Conservation (phyloP, 2,113 vertebrate genomes). For the Glaucidium brasilianum region DNA sequence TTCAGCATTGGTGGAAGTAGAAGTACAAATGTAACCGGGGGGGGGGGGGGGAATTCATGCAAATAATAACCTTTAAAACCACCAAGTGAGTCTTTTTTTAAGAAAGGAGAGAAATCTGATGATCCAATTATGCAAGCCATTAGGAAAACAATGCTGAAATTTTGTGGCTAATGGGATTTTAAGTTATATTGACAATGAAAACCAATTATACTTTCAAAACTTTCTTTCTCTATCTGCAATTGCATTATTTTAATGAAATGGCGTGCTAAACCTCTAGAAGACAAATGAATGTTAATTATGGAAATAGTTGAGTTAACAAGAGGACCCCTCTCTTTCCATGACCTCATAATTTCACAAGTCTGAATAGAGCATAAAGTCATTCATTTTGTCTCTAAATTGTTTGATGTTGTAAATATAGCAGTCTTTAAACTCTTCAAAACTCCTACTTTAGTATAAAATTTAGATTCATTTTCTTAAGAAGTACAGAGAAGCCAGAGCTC, state of each 20-base stretch:
- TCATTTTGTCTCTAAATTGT: slow-evolving; percentile 7
- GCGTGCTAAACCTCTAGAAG: slow-evolving; percentile 32
- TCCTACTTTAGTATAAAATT: slow-evolving; percentile 2
- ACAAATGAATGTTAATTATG: slow-evolving; percentile 61
- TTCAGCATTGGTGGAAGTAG: slow-evolving; percentile 27
- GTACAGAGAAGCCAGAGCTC: not conserved
- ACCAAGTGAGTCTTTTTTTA: not conserved
- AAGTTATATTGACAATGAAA: slow-evolving; percentile 68
- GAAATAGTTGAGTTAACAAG: slow-evolving; percentile 42
- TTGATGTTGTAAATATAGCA: slow-evolving; percentile 46
- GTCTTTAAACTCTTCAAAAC: slow-evolving; percentile 21
- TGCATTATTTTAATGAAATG: slow-evolving; percentile 58
- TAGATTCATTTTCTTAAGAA: slow-evolving; percentile 28
- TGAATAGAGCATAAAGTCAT: slow-evolving; percentile 12
- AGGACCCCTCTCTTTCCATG: not conserved
- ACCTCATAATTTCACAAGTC: slow-evolving; percentile 36
- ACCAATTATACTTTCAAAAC: slow-evolving; percentile 63
- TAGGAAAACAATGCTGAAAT: slow-evolving; percentile 67
- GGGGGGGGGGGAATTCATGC: slow-evolving; percentile 18
- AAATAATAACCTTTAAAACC: slow-evolving; percentile 57
- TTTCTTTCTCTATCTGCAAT: slow-evolving; percentile 30
- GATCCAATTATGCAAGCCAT: slow-evolving; percentile 67
- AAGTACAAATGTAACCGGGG: slow-evolving; percentile 32
- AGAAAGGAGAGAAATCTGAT: slow-evolving; percentile 43
- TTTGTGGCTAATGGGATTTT: slow-evolving; percentile 68